A percentile compares a stretch with the other conserved stretches of the same genome.
These are phyloP conservation scores for Mus spicilegus DNA, from an alignment of 2,113 vertebrate species.

Conservation along the genomic window DNA sequence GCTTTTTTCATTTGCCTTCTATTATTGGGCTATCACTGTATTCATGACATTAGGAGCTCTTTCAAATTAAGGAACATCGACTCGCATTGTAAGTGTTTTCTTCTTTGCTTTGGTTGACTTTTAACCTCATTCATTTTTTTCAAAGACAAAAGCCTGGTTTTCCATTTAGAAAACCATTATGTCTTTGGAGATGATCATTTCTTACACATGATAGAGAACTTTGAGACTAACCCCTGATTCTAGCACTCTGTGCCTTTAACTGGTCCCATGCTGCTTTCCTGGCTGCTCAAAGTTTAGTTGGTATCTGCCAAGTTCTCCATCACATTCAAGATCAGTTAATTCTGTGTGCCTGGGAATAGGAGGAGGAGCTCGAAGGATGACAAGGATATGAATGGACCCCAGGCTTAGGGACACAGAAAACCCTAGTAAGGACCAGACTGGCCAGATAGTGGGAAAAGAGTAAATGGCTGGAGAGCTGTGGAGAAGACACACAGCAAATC, in stretches of 20 bases:
- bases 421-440: background rate
- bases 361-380: background rate
- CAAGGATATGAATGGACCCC: background rate
- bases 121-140: background rate
- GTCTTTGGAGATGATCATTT: background rate
- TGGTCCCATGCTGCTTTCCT: background rate
- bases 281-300: accelerated
- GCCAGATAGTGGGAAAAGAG: accelerated
- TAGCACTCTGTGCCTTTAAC: background rate
- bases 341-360: accelerated
- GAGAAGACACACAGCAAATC: accelerated
- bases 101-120: background rate
- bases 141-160: background rate
- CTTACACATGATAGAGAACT: accelerated
- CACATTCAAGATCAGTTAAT: background rate
- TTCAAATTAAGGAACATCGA: background rate
- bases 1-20: background rate
- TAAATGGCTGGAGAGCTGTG: accelerated
- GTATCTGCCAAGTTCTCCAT: background rate
- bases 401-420: accelerated
- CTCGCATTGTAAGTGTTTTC: background rate
- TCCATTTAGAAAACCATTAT: background rate
- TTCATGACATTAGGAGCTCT: background rate
- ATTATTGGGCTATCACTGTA: background rate
- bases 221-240: background rate